Conservation (phyloP, 2,113 vertebrate genomes). For the Rhombomys opimus region DNA sequence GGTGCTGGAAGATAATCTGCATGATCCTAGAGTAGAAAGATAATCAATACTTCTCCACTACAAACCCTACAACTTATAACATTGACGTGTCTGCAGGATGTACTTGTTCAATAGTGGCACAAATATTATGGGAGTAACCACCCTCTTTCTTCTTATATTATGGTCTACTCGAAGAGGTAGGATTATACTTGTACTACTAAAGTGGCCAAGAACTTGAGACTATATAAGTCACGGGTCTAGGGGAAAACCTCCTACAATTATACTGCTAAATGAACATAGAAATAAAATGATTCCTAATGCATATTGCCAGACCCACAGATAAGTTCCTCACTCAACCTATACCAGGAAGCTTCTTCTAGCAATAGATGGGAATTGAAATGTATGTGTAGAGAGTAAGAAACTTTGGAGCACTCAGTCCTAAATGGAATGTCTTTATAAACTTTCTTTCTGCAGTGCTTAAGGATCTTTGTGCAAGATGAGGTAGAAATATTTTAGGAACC, state of each 20-base stretch:
- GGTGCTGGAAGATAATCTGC: neutral
- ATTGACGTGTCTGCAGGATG: neutral
- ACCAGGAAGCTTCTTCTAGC: neutral
- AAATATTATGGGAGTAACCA: neutral
- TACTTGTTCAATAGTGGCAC: neutral
- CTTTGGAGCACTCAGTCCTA: neutral
- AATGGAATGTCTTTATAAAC: neutral
- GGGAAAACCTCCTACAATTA: neutral
- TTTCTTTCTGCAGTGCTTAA: neutral
- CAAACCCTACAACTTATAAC: neutral
- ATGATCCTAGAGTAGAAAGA: neutral
- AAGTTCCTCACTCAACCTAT: neutral
- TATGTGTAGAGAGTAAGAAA: neutral
- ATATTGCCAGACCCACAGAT: neutral
- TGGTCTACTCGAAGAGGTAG: neutral
- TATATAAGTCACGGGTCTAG: neutral
- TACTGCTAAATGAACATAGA: neutral
- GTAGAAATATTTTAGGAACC: neutral
- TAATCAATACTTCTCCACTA: neutral
- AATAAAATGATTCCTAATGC: neutral
- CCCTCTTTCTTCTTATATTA: neutral
- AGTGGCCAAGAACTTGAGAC: neutral
- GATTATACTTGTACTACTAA: neutral
- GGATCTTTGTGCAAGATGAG: neutral
- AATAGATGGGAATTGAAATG: neutral